These are phyloP conservation scores for Parnassius glacialis DNA, from an alignment of 2,888 invertebrate species.

Conservation along the genomic window DNA sequence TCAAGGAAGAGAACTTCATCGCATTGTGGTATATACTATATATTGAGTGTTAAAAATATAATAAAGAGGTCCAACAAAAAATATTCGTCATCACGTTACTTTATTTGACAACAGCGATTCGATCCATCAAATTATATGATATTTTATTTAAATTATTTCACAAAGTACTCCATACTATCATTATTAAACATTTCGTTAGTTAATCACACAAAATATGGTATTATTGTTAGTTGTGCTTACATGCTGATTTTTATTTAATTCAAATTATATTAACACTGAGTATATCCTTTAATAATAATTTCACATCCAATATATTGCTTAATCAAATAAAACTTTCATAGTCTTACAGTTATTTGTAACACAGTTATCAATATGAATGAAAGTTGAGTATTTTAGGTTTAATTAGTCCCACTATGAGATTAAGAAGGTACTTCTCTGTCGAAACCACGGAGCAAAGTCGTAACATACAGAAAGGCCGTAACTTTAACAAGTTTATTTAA, in stretches of 20 bases:
- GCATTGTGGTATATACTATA: too few relatives aligned
- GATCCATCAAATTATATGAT: slow-evolving; percentile 5
- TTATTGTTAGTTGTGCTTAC: slow-evolving; percentile 1
- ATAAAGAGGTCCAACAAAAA: not conserved
- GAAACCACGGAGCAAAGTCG: too few relatives aligned
- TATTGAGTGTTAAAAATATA: too few relatives aligned
- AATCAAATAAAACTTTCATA: slow-evolving; percentile 30
- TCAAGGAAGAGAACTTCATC: too few relatives aligned
- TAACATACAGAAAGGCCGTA: too few relatives aligned
- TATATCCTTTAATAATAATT: slow-evolving; percentile 42
- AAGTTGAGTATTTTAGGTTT: slow-evolving; percentile 19
- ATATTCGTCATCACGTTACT: slow-evolving; percentile 11
- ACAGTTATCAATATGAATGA: slow-evolving; percentile 7
- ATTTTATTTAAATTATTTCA: slow-evolving; percentile 34
- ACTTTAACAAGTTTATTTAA: too few relatives aligned
- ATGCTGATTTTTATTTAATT: slow-evolving; percentile 27
- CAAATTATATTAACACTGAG: slow-evolving; percentile 42
- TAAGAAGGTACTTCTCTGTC: not conserved
- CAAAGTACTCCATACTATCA: slow-evolving; percentile 31
- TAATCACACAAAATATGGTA: not conserved
- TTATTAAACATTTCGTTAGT: not conserved
- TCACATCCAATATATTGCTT: slow-evolving; percentile 55
- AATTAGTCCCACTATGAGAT: not conserved
- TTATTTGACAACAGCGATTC: slow-evolving; percentile 50
- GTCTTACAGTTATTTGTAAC: not conserved